Conservation (phyloP, 2,113 vertebrate species). For the Butorides virescens region DNA sequence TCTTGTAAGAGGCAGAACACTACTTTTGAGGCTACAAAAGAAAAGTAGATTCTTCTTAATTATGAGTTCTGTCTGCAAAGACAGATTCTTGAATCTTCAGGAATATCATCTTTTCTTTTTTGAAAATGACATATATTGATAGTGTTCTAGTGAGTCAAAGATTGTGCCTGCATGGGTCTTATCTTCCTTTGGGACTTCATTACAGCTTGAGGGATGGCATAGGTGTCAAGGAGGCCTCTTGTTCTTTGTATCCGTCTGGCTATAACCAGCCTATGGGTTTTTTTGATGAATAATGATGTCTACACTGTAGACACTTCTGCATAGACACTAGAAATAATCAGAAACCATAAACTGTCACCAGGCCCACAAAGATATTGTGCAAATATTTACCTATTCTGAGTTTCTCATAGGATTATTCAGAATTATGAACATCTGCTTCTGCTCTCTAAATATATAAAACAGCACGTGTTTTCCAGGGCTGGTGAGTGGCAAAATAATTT, state of each 20-base stretch:
- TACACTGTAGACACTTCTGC: not conserved
- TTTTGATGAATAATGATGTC: not conserved
- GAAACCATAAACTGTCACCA: not conserved
- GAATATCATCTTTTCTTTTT: not conserved
- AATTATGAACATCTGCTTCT: not conserved
- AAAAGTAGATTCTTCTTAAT: not conserved
- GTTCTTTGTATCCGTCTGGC: not conserved
- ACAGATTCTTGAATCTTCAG: not conserved
- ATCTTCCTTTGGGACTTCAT: constrained; percentile 45
- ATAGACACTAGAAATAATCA: not conserved
- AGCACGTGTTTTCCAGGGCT: not conserved
- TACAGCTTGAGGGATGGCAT: not conserved
- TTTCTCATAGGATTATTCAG: not conserved
- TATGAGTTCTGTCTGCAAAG: not conserved
- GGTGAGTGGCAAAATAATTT: not conserved
- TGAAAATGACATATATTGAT: not conserved
- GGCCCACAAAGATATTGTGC: not conserved
- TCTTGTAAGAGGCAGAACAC: not conserved
- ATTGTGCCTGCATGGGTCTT: not conserved
- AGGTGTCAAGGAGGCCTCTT: not conserved
- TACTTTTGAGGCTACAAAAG: not conserved
- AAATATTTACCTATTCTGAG: not conserved
- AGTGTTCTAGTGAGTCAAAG: not conserved
- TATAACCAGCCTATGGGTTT: not conserved
- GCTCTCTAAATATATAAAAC: not conserved